These are phyloP conservation scores for Acrobasis suavella DNA, from an alignment of 2,888 invertebrate species.

Conservation along the genomic window DNA sequence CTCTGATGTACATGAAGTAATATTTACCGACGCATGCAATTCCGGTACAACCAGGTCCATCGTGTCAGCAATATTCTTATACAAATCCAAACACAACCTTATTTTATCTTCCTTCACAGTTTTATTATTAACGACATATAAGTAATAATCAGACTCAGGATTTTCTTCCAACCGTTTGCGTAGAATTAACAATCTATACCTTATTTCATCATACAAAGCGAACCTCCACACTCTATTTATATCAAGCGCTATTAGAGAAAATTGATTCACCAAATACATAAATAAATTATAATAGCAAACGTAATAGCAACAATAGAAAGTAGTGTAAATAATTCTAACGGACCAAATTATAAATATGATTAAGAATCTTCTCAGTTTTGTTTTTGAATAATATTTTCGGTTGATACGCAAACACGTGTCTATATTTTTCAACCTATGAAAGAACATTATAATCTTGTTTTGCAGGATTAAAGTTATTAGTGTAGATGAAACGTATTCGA, in stretches of 20 bases:
- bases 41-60: conserved; percentile 61
- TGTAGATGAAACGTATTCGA: conserved; percentile 16
- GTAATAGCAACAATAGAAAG: conserved; percentile 46
- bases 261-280: conserved; percentile 49
- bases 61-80: conserved; percentile 59
- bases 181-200: conserved; percentile 58
- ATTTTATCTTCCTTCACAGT: conserved; percentile 57
- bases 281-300: conserved; percentile 43
- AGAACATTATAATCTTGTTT: conserved; percentile 21
- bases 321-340: conserved; percentile 49
- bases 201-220: conserved; percentile 55
- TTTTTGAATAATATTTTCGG: conserved; percentile 41
- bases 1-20: too few relatives aligned
- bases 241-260: conserved; percentile 61
- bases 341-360: conserved; percentile 47
- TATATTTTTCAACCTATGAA: conserved; percentile 45
- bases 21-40: conserved; percentile 61
- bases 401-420: conserved; percentile 58
- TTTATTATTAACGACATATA: conserved; percentile 59
- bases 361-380: conserved; percentile 42
- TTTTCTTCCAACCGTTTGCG: conserved; percentile 57
- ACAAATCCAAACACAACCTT: conserved; percentile 54
- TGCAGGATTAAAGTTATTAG: not conserved
- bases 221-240: conserved; percentile 67
- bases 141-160: conserved; percentile 52